These are phyloP conservation scores for Enteromius treurensis DNA, from an alignment of 2,797 vertebrate species.

Conservation along the genomic window DNA sequence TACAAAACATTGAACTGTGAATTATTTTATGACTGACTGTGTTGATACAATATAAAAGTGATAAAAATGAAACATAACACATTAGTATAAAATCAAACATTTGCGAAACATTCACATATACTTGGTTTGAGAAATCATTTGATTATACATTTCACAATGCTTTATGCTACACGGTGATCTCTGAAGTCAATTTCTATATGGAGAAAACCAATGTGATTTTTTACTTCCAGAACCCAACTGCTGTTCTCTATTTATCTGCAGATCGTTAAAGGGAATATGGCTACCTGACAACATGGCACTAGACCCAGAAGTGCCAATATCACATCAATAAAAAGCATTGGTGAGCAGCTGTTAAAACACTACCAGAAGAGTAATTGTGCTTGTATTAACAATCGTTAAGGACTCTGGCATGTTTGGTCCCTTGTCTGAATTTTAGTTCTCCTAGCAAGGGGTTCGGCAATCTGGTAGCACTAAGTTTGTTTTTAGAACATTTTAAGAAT, in stretches of 20 bases:
- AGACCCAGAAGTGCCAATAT: slow-evolving; percentile 19
- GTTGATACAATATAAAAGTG: background rate
- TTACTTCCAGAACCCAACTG: slow-evolving; percentile 7
- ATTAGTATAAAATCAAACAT: background rate
- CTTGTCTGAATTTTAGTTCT: slow-evolving; percentile 49
- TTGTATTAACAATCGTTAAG: slow-evolving; percentile 60
- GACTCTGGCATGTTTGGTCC: slow-evolving; percentile 59
- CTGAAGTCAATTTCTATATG: background rate
- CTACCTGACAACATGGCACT: slow-evolving; percentile 32
- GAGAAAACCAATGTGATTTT: background rate
- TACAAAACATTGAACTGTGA: background rate
- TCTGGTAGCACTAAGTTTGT: slow-evolving; percentile 48
- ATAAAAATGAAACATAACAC: background rate
- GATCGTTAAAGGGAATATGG: slow-evolving; percentile 25
- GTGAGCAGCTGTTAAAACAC: slow-evolving; percentile 23
- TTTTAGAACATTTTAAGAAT: slow-evolving; percentile 54
- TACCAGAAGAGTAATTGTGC: slow-evolving; percentile 47
- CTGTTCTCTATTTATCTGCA: background rate
- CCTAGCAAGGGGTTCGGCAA: slow-evolving; percentile 35
- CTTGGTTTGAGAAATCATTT: background rate
- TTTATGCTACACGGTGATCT: background rate
- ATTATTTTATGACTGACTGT: background rate
- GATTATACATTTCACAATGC: background rate
- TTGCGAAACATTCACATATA: too few relatives aligned
- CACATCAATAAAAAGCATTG: slow-evolving; percentile 20